Base-by-base conservation (phyloP, 2,888 invertebrate species). In the Lasius fuliginosus region DNA sequence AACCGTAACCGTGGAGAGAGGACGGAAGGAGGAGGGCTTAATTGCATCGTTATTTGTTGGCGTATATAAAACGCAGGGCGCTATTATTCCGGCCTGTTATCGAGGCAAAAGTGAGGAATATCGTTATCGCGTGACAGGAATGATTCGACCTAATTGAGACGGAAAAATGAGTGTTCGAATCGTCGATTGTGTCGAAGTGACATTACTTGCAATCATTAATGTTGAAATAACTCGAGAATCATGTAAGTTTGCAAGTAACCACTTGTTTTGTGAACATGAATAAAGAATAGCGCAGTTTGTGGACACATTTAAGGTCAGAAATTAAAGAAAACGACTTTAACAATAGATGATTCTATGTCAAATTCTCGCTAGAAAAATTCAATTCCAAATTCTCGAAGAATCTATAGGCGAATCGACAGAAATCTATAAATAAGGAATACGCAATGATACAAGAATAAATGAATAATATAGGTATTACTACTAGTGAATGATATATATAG, bases 31-130 rank as follows among this genome's bases (percentile, higher is more conserved):
- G 23, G 36, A n/a, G 18, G 27, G 27, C 36, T 76, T 76, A 76
- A 76, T 76, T 76, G 76, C 65, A 76, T 76, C 53, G 65, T 76
- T 76, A 76, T 76, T 62, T 75, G 42, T 49, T 75, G 18, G 62
- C 30, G 30, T 60, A 42, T 15, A 74, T 75, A 75, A 75, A 75
- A 75, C 18, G 23, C 33, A 36, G 18, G 9, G 33, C 33, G 23
- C 27, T 65, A 36, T 65, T 76, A 76, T 76, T 76, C 65, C 53
- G 27, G 27, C 3, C 65, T 18, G 27, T 65, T 65, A 76, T 64
- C 53, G 76, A 8, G 30, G 30, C n/a, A 53, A 53, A 64, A 75
- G 9, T 49, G 18, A 53, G 33, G 12, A 8, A 56, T 33, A 56
- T 2, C 1, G n/a, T 62, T 46, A 30, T 46, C 6, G 53, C 36